Evolutionary conservation across 2,888 invertebrate genomes (phyloP).

Genomic region (Lasioglossum calceatum): DNA sequence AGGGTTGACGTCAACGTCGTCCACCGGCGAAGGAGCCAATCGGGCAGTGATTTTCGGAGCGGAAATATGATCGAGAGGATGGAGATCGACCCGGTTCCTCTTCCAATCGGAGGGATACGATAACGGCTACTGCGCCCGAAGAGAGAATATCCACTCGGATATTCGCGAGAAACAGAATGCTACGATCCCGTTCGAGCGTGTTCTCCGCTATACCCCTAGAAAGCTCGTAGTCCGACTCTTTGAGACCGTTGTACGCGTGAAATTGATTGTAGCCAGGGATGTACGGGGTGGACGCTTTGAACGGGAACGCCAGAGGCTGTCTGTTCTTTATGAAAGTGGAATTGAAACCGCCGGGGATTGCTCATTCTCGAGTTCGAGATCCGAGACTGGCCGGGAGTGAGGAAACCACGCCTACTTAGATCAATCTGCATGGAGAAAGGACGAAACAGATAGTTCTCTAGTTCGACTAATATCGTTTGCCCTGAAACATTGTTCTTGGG

Average conservation of each 20-base stretch:
- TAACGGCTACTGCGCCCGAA: slow-evolving; percentile 12
- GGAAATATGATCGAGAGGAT: slow-evolving; percentile 29
- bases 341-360: background rate
- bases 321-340: background rate
- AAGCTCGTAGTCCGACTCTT: background rate
- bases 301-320: background rate
- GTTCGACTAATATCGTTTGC: background rate
- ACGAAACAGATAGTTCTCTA: background rate
- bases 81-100: background rate
- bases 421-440: background rate
- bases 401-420: background rate
- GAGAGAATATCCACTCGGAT: background rate
- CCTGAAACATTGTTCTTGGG: background rate
- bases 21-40: slow-evolving; percentile 14
- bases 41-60: slow-evolving; percentile 30
- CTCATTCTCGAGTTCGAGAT: background rate
- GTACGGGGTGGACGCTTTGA: background rate
- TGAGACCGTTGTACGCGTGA: slow-evolving; percentile 10
- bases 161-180: slow-evolving; percentile 12
- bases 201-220: background rate
- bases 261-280: slow-evolving; percentile 28
- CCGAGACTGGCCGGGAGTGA: background rate
- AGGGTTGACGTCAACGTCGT: background rate
- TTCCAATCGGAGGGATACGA: slow-evolving; percentile 3
- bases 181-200: background rate